Percentiles rank a stretch among this genome's conserved stretches.
Conservation (phyloP, 2,888 invertebrate species). For the Cistogaster globosa region DNA sequence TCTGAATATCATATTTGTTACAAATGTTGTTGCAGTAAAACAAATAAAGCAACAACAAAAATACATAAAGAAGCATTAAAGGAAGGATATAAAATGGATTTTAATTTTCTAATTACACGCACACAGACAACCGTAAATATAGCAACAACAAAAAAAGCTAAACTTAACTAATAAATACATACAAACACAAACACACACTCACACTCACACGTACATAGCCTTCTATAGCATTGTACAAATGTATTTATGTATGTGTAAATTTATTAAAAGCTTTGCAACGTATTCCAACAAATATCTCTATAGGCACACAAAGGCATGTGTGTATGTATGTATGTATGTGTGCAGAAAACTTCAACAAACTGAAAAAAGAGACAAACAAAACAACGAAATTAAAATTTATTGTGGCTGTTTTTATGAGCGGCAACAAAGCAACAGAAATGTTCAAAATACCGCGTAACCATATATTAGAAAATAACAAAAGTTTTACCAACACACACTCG, state of each 20-base stretch:
- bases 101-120: constrained; percentile 72
- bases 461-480: constrained; percentile 68
- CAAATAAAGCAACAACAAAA: background rate
- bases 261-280: constrained; percentile 33
- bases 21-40: constrained; percentile 6
- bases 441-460: constrained; percentile 65
- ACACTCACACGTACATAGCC: too few relatives aligned
- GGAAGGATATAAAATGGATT: constrained; percentile 68
- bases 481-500: constrained; percentile 6
- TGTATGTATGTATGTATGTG: constrained; percentile 15
- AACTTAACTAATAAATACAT: constrained; percentile 44
- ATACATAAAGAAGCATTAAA: constrained; percentile 59
- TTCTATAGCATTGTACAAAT: background rate
- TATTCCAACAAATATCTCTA: constrained; percentile 26
- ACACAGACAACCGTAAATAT: constrained; percentile 42
- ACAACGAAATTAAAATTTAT: constrained; percentile 68
- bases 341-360: constrained; percentile 4
- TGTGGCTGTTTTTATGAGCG: constrained; percentile 70
- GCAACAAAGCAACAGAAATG: constrained; percentile 35
- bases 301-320: constrained; percentile 48
- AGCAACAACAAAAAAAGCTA: background rate
- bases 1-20: background rate
- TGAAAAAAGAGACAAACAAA: constrained; percentile 7
- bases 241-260: constrained; percentile 2
- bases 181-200: constrained; percentile 17